phyloP scores from a whole-genome alignment of 2,797 vertebrate genomes.

The Malacoctenus gilli region DNA sequence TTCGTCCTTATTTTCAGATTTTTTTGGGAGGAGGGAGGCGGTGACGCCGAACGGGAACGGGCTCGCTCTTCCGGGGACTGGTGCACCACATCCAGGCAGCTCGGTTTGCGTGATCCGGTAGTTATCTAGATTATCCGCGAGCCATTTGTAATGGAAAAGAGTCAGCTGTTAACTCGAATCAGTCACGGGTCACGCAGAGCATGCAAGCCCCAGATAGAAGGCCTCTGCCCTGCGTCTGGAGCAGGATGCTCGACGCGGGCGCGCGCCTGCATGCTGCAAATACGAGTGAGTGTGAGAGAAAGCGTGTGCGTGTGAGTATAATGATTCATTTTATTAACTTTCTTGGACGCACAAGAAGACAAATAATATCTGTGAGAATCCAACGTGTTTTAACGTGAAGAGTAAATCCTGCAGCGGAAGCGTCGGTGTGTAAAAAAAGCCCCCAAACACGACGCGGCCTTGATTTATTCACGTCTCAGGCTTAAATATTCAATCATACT shows the following conservation, averaged over 20 bases:
- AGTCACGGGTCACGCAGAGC: slow-evolving; percentile 80
- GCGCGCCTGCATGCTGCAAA: slow-evolving; percentile 6
- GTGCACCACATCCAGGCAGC: slow-evolving; percentile 40
- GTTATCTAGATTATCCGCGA: slow-evolving; percentile 79
- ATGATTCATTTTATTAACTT: no score
- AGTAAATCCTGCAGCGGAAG: no score
- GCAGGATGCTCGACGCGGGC: slow-evolving; percentile 22
- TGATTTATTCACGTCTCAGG: no score
- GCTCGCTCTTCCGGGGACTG: slow-evolving; percentile 4
- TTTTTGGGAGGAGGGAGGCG: no score
- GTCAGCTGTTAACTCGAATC: slow-evolving; percentile 81
- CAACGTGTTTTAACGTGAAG: no score
- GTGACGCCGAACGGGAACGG: no score
- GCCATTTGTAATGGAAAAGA: slow-evolving; percentile 80
- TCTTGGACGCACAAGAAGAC: no score
- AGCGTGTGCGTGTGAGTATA: neutral
- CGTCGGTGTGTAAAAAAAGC: no score
- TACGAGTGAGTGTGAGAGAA: neutral
- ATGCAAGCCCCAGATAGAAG: slow-evolving; percentile 61
- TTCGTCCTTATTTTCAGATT: no score
- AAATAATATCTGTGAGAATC: no score
- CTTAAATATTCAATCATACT: no score
- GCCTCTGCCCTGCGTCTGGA: slow-evolving; percentile 54
- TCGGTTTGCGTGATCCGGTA: slow-evolving; percentile 77
- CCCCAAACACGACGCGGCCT: no score